Evolutionary conservation across 64 coral and sea anemone species (phyloP), one percentile per base, ranked within the genome.

Genomic region (Stichodactyla mertensii): DNA sequence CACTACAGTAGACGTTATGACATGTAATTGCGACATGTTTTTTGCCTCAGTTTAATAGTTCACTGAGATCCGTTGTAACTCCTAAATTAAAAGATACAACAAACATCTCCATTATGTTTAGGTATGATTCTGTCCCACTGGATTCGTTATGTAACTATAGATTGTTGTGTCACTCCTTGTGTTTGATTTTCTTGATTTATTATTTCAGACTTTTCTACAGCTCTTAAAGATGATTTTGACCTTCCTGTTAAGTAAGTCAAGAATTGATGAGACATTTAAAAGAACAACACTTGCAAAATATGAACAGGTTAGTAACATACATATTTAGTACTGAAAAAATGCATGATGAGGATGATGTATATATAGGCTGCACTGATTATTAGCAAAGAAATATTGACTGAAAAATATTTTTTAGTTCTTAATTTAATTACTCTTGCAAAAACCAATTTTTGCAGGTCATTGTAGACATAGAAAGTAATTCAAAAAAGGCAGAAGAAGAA

Each of bases 221-320:
- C 64, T 98, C 57, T 88, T 94, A 51, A 98, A 92, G 80, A 85
- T 98, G 61, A 92, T 92, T 86, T 82, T 98, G 18, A 89, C 89
- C 56, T 92, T 98, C 55, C 60, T 98, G 57, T 77, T 94, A 60
- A 98, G 86, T 84, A 98, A 94, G 20, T 89, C 89, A 83, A 89
- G 92, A 69, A 94, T 98, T 86, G 88, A 89, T 24, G 96, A 94
- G 84, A 87, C 82, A n/a, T 98, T 94, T 87, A 86, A 83, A 51
- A 89, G 96, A 79, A 88, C 92, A 82, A 91, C 84, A 27, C 67
- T 98, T 53, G 88, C 96, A 85, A 98, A 89, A 55, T 98, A 92
- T 88, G 96, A 98, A 58, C 96, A 98, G 90, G 96, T 98, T 89
- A 55, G 57, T 61, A n/a, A 80, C 11, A 28, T 5, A 78, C 60